Evolutionary conservation across 2,797 vertebrate species (phyloP).

Genomic region (Neostethus bicornis): DNA sequence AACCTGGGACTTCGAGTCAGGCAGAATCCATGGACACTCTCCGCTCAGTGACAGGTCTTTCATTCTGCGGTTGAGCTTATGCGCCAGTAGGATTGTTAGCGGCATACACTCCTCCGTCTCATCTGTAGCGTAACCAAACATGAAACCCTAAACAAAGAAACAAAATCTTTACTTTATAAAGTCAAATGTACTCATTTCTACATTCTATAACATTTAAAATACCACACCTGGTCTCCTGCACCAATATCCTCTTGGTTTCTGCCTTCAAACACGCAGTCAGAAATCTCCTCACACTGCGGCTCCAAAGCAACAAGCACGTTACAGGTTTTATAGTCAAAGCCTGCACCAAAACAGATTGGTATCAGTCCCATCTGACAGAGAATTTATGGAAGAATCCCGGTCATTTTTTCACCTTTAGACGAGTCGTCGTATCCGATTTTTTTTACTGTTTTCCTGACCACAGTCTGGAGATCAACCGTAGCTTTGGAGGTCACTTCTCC

Average conservation of each 20-base stretch:
- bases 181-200: too few relatives aligned
- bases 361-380: neutral
- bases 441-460: constrained; percentile 78
- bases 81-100: constrained; percentile 77
- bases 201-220: too few relatives aligned
- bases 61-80: constrained; percentile 75
- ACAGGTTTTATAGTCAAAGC: constrained; percentile 83
- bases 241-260: constrained; percentile 77
- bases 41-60: constrained; percentile 71
- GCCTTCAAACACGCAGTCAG: constrained; percentile 79
- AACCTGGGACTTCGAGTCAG: constrained; percentile 82
- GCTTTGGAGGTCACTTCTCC: constrained; percentile 82
- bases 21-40: constrained; percentile 78
- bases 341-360: constrained; percentile 41
- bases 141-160: constrained; percentile 69
- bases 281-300: constrained; percentile 76
- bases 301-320: constrained; percentile 79
- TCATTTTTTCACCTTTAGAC: constrained; percentile 69
- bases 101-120: constrained; percentile 85
- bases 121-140: constrained; percentile 84
- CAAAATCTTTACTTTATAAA: too few relatives aligned
- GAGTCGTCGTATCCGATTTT: constrained; percentile 81
- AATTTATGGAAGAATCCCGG: neutral
- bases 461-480: constrained; percentile 73
- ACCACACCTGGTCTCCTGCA: constrained; percentile 80